Evolutionary conservation across 2,888 invertebrate genomes (phyloP).

Genomic region (Folsomia manolachei): DNA sequence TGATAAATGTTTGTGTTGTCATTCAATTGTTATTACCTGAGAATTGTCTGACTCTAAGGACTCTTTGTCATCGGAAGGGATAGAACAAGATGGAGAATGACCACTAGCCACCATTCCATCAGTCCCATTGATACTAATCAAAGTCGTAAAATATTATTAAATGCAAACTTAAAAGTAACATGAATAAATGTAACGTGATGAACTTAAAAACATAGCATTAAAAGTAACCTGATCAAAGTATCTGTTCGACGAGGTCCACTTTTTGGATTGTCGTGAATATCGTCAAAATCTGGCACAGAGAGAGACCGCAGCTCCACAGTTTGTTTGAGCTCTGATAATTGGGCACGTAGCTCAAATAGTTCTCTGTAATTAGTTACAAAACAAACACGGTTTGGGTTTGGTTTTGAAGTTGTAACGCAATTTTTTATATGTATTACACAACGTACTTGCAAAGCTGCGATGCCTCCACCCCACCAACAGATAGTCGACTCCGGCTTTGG

Average conservation of each 20-base stretch:
- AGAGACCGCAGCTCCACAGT: slow-evolving; percentile 48
- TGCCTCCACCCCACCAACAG: slow-evolving; percentile 52
- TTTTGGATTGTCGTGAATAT: slow-evolving; percentile 35
- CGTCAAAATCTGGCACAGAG: slow-evolving; percentile 46
- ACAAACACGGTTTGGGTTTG: too few species aligned
- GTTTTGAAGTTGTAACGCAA: too few species aligned
- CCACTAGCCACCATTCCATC: slow-evolving; percentile 26
- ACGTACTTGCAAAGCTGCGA: slow-evolving; percentile 52
- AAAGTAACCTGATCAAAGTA: too few species aligned
- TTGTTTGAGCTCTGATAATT: slow-evolving; percentile 47
- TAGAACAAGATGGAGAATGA: slow-evolving; percentile 48
- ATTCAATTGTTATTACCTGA: too few species aligned
- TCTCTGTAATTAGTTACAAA: slow-evolving; percentile 40
- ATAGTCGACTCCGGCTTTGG: slow-evolving; percentile 50
- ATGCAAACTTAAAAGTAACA: too few species aligned
- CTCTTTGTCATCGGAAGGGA: slow-evolving; percentile 50
- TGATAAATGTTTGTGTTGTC: too few species aligned
- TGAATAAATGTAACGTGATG: too few species aligned
- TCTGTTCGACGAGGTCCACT: slow-evolving; percentile 44
- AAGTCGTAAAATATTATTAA: too few species aligned
- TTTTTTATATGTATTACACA: too few species aligned
- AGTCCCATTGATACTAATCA: slow-evolving; percentile 48
- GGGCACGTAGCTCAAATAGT: slow-evolving; percentile 49
- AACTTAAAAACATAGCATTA: too few species aligned
- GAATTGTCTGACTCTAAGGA: slow-evolving; percentile 49